These are phyloP conservation scores for Chaetoderma sp. DNA, from an alignment of 2,888 invertebrate species.

Conservation along the genomic window DNA sequence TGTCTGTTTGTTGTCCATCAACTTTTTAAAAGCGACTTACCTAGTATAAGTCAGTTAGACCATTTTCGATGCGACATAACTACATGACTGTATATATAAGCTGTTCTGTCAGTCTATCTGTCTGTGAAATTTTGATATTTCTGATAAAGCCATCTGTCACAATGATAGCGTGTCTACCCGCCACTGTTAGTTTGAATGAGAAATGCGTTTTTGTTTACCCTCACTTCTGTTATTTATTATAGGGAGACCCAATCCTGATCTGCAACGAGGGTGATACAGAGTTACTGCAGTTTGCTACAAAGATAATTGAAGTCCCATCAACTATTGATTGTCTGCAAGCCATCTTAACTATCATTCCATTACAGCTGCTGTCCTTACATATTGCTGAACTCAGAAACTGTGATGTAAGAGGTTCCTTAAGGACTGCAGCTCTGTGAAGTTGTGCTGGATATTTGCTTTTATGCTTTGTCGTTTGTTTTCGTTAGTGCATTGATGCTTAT, in stretches of 20 bases:
- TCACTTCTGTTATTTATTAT: slow-evolving; percentile 68
- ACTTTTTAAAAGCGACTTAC: no score
- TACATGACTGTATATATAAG: no score
- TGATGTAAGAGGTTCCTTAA: slow-evolving; percentile 75
- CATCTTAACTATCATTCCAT: slow-evolving; percentile 96
- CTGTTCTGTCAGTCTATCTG: no score
- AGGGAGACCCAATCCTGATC: slow-evolving; percentile 93
- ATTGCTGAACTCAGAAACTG: slow-evolving; percentile 95
- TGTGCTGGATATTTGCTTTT: background rate
- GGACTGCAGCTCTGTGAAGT: background rate
- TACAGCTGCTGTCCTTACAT: slow-evolving; percentile 98
- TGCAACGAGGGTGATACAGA: slow-evolving; percentile 93
- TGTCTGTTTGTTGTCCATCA: no score
- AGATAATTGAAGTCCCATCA: slow-evolving; percentile 88
- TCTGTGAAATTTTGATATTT: no score
- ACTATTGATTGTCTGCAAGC: slow-evolving; percentile 98
- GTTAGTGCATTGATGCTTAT: no score
- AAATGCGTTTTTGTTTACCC: no score
- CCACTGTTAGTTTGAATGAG: no score
- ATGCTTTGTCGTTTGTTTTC: background rate
- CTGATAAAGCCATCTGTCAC: no score
- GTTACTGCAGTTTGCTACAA: slow-evolving; percentile 82
- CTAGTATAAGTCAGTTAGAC: no score
- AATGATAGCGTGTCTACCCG: no score
- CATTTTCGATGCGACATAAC: no score